Base-by-base conservation (phyloP, 2,888 invertebrate genomes). In the Tenthredo amoena region DNA sequence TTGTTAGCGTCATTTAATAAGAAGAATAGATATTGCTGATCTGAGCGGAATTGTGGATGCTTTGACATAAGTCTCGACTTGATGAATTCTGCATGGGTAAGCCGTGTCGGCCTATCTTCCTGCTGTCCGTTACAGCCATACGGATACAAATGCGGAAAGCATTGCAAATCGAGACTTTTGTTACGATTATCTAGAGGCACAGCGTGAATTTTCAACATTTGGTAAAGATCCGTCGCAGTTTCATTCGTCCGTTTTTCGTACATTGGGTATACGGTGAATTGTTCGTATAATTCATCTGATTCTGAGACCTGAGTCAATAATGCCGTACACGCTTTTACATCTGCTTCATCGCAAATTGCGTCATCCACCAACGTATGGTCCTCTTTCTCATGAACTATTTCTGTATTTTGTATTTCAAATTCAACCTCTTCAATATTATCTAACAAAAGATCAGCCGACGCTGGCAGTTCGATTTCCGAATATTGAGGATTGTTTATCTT, bases 401-500 rank as follows among this genome's bases (percentile, higher is more conserved):
- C 15, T 15, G 6, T 10, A 18, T 37, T 40, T n/a, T n/a, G n/a
- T n/a, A 74, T n/a, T 40, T 74, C 7, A 40, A 74, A 74, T 74
- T 74, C 74, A n/a, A 37, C 12, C n/a, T 74, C 40, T 40, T 74
- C 18, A 0, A 74, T 40, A 37, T 74, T 10, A 40, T 40, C 74
- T 9, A 74, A 21, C 74, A 89, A 86, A 50, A 85, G 37, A 21
- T 86, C 84, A 3, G 86, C 76, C 58, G 71, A 62, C 71, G 86
- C 5, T 77, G 90, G 90, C 62, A 91, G 55, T n/a, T 84, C 37
- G 40, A 91, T 90, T 37, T 89, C 55, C 68, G 77, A 15, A 84
- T 91, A 91, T 18, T 88, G 85, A 21, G 86, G 86, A 88, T 92
- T 92, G 85, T 88, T 88, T 91, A 0, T 18, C 55, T 55, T 55